Conservation (phyloP, 2,888 invertebrate genomes). For the Archips crataeganus region DNA sequence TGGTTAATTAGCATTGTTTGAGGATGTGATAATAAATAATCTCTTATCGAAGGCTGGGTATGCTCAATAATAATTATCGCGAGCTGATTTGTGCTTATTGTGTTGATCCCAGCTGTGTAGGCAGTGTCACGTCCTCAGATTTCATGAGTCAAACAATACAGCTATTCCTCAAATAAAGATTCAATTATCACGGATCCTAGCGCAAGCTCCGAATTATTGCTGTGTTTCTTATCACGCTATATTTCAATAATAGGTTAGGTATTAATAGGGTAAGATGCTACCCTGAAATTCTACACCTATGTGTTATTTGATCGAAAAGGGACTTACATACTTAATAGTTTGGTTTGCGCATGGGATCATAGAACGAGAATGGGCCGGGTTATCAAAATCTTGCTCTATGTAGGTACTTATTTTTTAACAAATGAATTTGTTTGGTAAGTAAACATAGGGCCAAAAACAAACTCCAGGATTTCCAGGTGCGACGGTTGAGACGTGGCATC, state of each 20-base stretch:
- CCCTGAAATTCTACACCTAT: too few relatives aligned
- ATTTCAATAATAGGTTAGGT: neutral
- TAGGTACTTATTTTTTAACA: too few relatives aligned
- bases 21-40: neutral
- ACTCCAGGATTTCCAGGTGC: too few relatives aligned
- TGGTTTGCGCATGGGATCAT: too few relatives aligned
- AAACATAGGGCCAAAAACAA: too few relatives aligned
- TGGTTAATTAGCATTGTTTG: neutral
- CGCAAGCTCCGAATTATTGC: neutral
- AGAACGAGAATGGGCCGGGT: too few relatives aligned
- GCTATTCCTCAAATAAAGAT: slow-evolving; percentile 24
- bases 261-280: too few relatives aligned
- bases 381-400: too few relatives aligned
- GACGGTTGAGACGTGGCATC: too few relatives aligned
- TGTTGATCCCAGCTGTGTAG: neutral
- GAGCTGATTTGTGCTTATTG: slow-evolving; percentile 8
- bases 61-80: slow-evolving; percentile 11
- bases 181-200: slow-evolving; percentile 21
- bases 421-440: too few relatives aligned
- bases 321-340: too few relatives aligned
- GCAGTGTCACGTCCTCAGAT: neutral
- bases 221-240: neutral
- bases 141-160: slow-evolving; percentile 8
- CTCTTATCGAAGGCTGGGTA: neutral
- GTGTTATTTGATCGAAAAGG: too few relatives aligned